Base-by-base conservation (phyloP, 92 coral and sea anemone species). In the Actinernus sp. region DNA sequence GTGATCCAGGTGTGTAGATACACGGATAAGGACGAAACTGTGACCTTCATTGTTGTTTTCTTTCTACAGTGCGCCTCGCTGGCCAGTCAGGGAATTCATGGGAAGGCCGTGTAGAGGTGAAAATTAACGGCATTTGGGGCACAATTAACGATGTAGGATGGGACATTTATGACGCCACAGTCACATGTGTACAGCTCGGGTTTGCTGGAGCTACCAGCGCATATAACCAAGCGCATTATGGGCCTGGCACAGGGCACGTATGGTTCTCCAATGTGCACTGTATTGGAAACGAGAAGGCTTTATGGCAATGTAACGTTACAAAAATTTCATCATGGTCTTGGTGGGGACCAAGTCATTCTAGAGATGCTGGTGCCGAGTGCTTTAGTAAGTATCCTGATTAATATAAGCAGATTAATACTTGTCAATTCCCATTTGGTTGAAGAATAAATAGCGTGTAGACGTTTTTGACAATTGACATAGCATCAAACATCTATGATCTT, bases 71-170 rank as follows among this genome's bases (percentile, higher is more conserved):
- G 20, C 71, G 71, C 14, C 58, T 63, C 8, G 6, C 18, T 30
- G 58, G 57, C 31, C 31, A 55, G 39, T 45, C 56, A n/a, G n/a
- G n/a, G 8, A 0, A 21, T 2, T 11, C 49, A 49, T 66, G n/a
- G 26, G 38, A 74, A 60, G 88, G 88, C 12, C 71, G 78, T 13
- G 78, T 68, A 2, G 88, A 82, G 53, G 65, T 82, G 10, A 25
- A 67, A 10, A 49, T 82, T 17, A 79, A 83, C 12, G 83, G 78
- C 34, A 10, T 82, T 3, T 82, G 88, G 88, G 88, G 88, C 1
- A 82, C 82, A 3, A 34, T 82, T 19, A 52, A 56, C 25, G 88
- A 82, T 51, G 3, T 2, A 12, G 83, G 78, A 6, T 82, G 88
- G 88, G 88, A 82, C 26, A 59, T 82, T 17, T 65, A 58, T 54